Percentiles rank a stretch among this genome's conserved stretches.
phyloP scores from a whole-genome alignment of 2,113 vertebrate genomes.

The Sakesphorus luctuosus region DNA sequence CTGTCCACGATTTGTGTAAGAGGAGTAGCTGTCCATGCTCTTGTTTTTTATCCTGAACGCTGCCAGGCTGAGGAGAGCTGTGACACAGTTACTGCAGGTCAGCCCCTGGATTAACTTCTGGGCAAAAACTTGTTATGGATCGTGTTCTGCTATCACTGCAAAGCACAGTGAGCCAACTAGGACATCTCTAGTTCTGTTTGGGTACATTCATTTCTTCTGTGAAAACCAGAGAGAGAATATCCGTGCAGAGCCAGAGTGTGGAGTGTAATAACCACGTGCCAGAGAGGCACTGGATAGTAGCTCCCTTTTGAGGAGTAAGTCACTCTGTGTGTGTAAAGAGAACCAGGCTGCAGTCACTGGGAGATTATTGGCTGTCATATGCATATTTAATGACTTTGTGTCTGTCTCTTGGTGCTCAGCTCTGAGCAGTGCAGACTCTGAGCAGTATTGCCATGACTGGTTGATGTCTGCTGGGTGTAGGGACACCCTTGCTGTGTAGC shows the following conservation, averaged over 20 bases:
- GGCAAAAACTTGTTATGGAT: background rate
- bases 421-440: background rate
- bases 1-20: background rate
- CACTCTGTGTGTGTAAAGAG: background rate
- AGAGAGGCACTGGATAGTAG: background rate
- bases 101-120: background rate
- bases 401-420: background rate
- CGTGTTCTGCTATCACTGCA: background rate
- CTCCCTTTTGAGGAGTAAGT: background rate
- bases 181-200: background rate
- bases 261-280: background rate
- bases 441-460: background rate
- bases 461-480: background rate
- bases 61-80: background rate
- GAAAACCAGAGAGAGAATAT: background rate
- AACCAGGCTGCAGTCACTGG: background rate
- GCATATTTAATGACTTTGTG: background rate
- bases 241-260: background rate
- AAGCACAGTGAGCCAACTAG: background rate
- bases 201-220: background rate
- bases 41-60: background rate
- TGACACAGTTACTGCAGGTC: constrained; percentile 3
- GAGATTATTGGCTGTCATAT: background rate
- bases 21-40: background rate
- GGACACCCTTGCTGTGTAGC: background rate